These are phyloP conservation scores for Pleuronectes platessa DNA, from an alignment of 2,113 vertebrate genomes.

Conservation along the genomic window DNA sequence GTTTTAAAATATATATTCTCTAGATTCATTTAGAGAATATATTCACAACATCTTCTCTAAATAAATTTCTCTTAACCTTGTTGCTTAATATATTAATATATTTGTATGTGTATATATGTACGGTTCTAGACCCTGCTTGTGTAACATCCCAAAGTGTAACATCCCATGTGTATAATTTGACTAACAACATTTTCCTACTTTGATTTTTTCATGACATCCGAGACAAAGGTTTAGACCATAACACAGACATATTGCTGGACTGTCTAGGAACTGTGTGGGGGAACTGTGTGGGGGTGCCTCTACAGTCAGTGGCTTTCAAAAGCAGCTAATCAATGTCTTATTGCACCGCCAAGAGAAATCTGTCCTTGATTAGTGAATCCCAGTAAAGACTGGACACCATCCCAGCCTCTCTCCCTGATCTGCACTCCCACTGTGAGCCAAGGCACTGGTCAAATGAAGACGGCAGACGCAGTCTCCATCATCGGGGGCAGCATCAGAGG, in stretches of 20 bases:
- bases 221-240: conserved; percentile 3
- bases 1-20: no score
- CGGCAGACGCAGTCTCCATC: conserved; percentile 73
- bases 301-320: conserved; percentile 36
- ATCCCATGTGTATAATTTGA: no score
- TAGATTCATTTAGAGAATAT: no score
- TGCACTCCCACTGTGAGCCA: conserved; percentile 64
- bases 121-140: no score
- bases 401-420: conserved; percentile 33
- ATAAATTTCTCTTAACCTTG: no score
- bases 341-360: conserved; percentile 43
- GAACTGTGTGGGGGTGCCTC: conserved; percentile 10
- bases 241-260: conserved; percentile 2
- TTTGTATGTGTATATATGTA: no score
- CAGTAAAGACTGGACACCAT: conserved; percentile 37
- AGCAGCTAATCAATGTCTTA: conserved; percentile 55
- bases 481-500: conserved; percentile 78
- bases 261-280: conserved; percentile 1
- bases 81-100: no score
- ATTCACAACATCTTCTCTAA: not conserved
- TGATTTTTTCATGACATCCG: no score
- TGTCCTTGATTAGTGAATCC: conserved; percentile 59
- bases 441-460: conserved; percentile 59
- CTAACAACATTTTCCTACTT: no score
- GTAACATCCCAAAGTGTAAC: no score